Base-by-base conservation (phyloP, 2,888 invertebrate genomes). In the Anoplius nigerrimus region DNA sequence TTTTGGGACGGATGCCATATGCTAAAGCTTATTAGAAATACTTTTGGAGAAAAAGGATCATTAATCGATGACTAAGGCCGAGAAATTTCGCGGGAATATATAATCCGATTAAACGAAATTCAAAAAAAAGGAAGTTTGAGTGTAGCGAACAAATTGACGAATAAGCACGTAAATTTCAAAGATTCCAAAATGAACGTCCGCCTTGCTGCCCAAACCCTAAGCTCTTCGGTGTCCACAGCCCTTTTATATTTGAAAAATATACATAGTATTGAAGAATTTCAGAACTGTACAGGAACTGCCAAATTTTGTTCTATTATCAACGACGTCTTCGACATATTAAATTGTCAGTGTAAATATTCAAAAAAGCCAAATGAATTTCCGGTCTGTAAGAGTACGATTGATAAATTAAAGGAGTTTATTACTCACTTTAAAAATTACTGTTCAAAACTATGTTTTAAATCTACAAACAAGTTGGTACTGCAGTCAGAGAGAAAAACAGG, bases 1-100 rank as follows among this genome's bases (percentile, higher is more conserved):
- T 66, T 69, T 52, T 22, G 45, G 13, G 69, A 72, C 54, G 45
- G 75, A 3, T 72, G 79, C 60, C 81, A 84, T 53, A 82, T 81
- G 81, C 8, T 80, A 0, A 84, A 83, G 66, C 48, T 82, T 11
- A 62, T 84, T 8, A 66, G 79, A 16, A 84, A 83, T 63, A 66
- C 73, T 15, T 68, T 82, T 20, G 81, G 76, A 1, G 80, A 80
- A 15, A 53, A 60, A 22, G 66, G 75, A 61, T 43, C 65, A 54
- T 56, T 73, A 43, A 18, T 51, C 2, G 66, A 78, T 64, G 24
- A 42, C 24, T 22, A 64, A 16, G 52, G 43, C 8, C 48, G 66
- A 56, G 4, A 13, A 15, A 74, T 80, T 13, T 53, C 62, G 34
- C 76, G 77, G 71, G 18, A 48, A 11, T 69, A 59, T 43, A 60